phyloP scores from a whole-genome alignment of 35 echinoderm and acorn worm genomes.

The Heliocidaris erythrogramma region DNA sequence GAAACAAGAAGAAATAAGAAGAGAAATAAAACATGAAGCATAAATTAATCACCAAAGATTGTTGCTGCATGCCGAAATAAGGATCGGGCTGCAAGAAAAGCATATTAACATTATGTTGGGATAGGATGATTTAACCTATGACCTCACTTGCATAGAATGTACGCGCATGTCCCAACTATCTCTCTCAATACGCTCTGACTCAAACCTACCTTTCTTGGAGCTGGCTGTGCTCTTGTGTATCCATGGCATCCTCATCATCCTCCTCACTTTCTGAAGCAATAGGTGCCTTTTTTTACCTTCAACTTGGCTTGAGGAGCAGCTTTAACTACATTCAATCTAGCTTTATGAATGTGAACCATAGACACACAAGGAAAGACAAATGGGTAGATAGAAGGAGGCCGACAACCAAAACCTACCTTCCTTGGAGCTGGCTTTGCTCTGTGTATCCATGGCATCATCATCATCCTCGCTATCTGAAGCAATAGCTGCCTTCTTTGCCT shows the following conservation, averaged over 20 bases:
- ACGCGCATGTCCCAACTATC: too few relatives aligned
- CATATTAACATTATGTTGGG: too few relatives aligned
- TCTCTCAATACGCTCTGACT: not conserved
- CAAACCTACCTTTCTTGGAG: constrained; percentile 14
- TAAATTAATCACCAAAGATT: not conserved
- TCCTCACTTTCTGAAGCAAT: not conserved
- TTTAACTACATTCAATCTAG: too few relatives aligned
- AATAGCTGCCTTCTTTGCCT: not conserved
- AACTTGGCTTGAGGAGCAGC: constrained; percentile 38
- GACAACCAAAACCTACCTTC: too few relatives aligned
- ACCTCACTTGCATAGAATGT: too few relatives aligned
- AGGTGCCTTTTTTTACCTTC: not conserved
- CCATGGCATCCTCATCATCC: not conserved
- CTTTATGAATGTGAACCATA: too few relatives aligned
- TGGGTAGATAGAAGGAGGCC: too few relatives aligned
- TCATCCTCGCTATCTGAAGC: constrained; percentile 5
- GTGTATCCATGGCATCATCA: not conserved
- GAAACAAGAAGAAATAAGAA: not conserved
- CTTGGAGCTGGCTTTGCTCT: constrained; percentile 3
- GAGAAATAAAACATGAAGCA: not conserved
- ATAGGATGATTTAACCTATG: too few relatives aligned
- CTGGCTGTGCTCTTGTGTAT: not conserved
- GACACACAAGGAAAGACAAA: too few relatives aligned
- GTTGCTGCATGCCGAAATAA: too few relatives aligned
- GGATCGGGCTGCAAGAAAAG: too few relatives aligned